Evolutionary conservation across 2,797 vertebrate species (phyloP), one percentile per base, ranked within the genome.

Genomic region (Gymnodraco acuticeps): DNA sequence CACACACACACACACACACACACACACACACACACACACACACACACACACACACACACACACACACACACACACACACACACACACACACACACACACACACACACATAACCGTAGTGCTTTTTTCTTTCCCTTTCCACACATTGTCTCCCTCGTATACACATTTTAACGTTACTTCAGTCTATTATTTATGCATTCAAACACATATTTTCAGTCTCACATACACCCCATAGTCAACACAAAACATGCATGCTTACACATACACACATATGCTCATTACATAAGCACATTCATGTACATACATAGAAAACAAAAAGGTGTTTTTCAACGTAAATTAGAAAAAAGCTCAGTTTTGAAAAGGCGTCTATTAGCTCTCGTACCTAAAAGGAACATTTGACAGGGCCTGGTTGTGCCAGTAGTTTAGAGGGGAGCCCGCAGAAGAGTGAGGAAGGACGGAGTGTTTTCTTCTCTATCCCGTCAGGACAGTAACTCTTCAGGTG

Each of bases 311-410:
- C 86, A 85, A 95, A 95, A 95, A 93, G 73, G 87, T 88, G 61
- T 87, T 89, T 91, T 93, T 93, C 81, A 94, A 92, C 86, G 73
- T 88, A 95, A 95, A 95, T 87, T 89, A 93, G 91, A 95, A 90
- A 38, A 95, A 94, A 93, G 82, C 94, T 94, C 88, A 72, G 92
- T 94, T 94, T 77, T 87, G 83, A 93, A 91, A 90, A 92, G 84
- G 89, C 82, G 78, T 78, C 88, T 86, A 79, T 92, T 85, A 93
- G 88, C 93, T 91, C 89, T 94, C 85, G 95, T 96, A 95, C 95
- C 95, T 93, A 93, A 86, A 87, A 85, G 64, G 53, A 67, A 80
- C 16, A 11, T 63, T 78, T 81, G 63, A 80, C 80, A 87, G 72
- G 74, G 78, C 84, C 80, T 67, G 74, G 84, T 81, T 93, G 92